Percentiles rank a stretch among this genome's conserved stretches.
Conservation (phyloP, 2,888 invertebrate genomes). For the Acanthosepion esculentum region DNA sequence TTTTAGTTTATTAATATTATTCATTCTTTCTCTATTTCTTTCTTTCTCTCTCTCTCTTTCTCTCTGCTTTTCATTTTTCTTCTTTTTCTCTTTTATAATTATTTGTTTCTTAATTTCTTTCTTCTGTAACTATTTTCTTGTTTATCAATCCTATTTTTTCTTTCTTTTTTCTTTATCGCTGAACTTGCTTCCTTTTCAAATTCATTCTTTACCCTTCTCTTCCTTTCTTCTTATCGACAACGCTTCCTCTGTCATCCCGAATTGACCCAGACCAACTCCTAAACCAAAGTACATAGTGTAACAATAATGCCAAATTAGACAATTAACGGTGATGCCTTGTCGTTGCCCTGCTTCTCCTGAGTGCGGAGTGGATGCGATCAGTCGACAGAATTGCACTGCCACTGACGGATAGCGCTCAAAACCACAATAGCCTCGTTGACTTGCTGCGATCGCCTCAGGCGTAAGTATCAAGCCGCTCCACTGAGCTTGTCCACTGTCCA, state of each 20-base stretch:
- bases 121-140: not conserved
- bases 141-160: no score
- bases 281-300: not conserved
- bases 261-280: not conserved
- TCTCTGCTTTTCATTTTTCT: not conserved
- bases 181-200: no score
- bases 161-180: not conserved
- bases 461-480: not conserved
- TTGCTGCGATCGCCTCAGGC: not conserved
- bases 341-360: not conserved
- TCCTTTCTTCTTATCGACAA: not conserved
- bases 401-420: not conserved
- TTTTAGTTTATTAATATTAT: not conserved
- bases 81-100: not conserved
- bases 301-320: conserved; percentile 23
- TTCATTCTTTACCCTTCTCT: not conserved
- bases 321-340: not conserved
- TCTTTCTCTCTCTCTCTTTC: not conserved
- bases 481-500: not conserved
- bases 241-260: not conserved
- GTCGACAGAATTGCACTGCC: not conserved
- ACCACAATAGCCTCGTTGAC: not conserved
- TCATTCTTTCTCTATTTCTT: not conserved
- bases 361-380: not conserved
- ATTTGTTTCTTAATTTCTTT: not conserved